These are phyloP conservation scores for Actias luna DNA, from an alignment of 2,888 invertebrate species.

Conservation along the genomic window DNA sequence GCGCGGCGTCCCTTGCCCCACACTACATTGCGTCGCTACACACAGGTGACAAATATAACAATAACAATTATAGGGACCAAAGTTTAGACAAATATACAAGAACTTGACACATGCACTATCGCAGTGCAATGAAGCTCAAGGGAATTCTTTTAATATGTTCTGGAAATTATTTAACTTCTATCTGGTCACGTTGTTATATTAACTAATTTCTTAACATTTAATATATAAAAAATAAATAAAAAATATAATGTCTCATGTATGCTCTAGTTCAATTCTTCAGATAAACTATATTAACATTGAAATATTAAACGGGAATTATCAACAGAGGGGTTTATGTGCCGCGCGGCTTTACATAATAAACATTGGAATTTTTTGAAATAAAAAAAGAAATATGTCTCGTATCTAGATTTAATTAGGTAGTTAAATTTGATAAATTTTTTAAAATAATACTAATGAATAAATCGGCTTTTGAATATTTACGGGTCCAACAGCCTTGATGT, in stretches of 20 bases:
- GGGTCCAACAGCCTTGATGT: constrained; percentile 74
- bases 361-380: constrained; percentile 53
- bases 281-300: constrained; percentile 4
- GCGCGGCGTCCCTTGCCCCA: constrained; percentile 66
- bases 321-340: constrained; percentile 53
- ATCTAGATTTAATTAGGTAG: constrained; percentile 73
- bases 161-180: constrained; percentile 30
- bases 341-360: constrained; percentile 56
- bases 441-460: constrained; percentile 76
- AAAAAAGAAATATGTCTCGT: constrained; percentile 62
- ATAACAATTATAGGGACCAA: constrained; percentile 81
- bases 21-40: constrained; percentile 48
- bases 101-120: constrained; percentile 57
- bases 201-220: not conserved
- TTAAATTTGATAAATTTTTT: constrained; percentile 77
- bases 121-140: constrained; percentile 59
- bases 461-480: constrained; percentile 77
- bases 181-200: not conserved
- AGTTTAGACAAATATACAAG: constrained; percentile 79
- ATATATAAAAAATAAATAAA: constrained; percentile 8
- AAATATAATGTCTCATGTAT: constrained; percentile 9
- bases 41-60: constrained; percentile 60
- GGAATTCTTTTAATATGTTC: constrained; percentile 44
- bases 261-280: constrained; percentile 11
- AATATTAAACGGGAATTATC: not conserved